Evolutionary conservation across 2,888 invertebrate genomes (phyloP), one percentile per base, ranked within the genome.

Genomic region (Corythucha ciliata): DNA sequence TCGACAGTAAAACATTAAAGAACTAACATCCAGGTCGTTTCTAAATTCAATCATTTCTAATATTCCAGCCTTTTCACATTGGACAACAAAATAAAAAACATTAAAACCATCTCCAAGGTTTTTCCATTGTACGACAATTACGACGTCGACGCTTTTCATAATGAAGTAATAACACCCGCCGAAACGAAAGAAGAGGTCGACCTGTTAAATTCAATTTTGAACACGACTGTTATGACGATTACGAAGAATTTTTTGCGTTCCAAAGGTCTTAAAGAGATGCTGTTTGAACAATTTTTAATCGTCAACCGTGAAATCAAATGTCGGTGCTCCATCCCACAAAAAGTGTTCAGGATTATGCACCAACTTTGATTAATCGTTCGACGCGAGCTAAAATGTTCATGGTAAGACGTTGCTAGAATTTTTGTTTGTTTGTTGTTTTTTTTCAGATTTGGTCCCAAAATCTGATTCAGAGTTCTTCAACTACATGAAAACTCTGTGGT

Each of bases 41-140:
- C 12, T 12, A 32, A 18, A 36, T 22, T 16, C 2, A 24, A 22
- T 21, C 27, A 21, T 27, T n/a, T n/a, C n/a, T n/a, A n/a, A n/a
- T 52, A 45, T 52, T 56, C 7, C 67, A 88, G 88, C 54, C 74
- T 89, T 53, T 67, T 89, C 33, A 73, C 72, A 14, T 74, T 86
- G 20, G 73, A 78, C 24, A 48, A 75, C 8, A 76, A 74, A 58
- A 79, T 74, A 18, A 77, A 77, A 67, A 73, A 78, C 65, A 79
- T 81, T 57, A 73, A 79, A 4, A 87, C 90, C 2, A 79, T 91
- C 54, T 75, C 80, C 58, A 82, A 80, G 62, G 74, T 92, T 59
- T 66, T 58, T 32, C 53, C 62, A 3, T 74, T 94, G 36, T 78
- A 84, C 66, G 85, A 94, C 66, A 93, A 94, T 68, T 94, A 92